Evolutionary conservation across 2,888 invertebrate species (phyloP), one percentile per base, ranked within the genome.

Genomic region (Drosophila percnosoma): DNA sequence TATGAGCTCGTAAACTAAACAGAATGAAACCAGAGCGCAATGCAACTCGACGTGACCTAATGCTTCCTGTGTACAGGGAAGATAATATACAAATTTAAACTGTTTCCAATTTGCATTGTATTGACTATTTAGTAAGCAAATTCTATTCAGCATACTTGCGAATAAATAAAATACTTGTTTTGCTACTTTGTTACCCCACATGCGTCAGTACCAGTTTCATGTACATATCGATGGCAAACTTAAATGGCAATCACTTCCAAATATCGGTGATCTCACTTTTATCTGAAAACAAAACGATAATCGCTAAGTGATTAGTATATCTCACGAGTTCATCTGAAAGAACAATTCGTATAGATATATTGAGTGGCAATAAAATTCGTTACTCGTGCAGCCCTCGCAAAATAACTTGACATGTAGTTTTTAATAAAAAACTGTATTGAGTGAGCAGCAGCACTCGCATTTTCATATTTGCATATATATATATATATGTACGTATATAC

Each of bases 361-460:
- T n/a, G 13, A n/a, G 49, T 13, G 18, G 27, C 48, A 59, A 36
- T 31, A 13, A 24, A 18, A 15, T 4, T 33, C 8, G 24, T 15
- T 53, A 52, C 70, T 66, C 18, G 33, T 63, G n/a, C 77, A 36
- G 31, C 66, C 77, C 77, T 76, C 81, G 81, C 58, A 18, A 42
- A 38, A 49, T 15, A 24, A 21, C n/a, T 58, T 40, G 68, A 24
- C 61, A 58, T 59, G 42, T 55, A 38, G 60, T 38, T 48, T 76
- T 77, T 75, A 71, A 80, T 80, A 67, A 31, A 64, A 42, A 72
- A 59, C 55, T 71, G 13, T 80, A 76, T 68, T 61, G 71, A 61
- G 8, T 24, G 54, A 61, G 45, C 51, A 29, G 34, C 21, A 21
- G 51, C 21, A 42, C 27, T 31, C 29, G 53, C 24, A 34, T 8